Evolutionary conservation across 2,888 invertebrate genomes (phyloP), one percentile per base, ranked within the genome.

Genomic region (Luffia ferchaultella): DNA sequence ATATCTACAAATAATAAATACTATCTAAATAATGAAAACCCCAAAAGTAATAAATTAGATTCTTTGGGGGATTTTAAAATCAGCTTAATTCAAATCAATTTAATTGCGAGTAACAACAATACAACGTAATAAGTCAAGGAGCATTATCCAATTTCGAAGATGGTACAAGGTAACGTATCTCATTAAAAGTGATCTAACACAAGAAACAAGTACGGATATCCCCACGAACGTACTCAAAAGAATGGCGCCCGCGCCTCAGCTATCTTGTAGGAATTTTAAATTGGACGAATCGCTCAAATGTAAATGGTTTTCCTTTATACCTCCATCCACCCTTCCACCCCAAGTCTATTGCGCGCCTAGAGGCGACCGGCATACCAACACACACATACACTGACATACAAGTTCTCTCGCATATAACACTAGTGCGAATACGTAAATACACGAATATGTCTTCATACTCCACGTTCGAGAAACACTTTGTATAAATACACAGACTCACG

Each of bases 261-360:
- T 80, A 80, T 82, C 83, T 83, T 79, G 80, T 82, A 85, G 82
- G 84, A 85, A 84, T 85, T 85, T 85, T 85, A 85, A 84, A 85
- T 85, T 85, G 85, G 85, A 84, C 84, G 84, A 84, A 85, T 84
- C 84, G 85, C 85, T 84, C 85, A 85, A 84, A 85, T 84, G 85
- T 85, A 85, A 85, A 85, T 84, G 85, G 84, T 83, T 84, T 84
- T 84, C 85, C 83, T 84, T 84, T 85, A 83, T 84, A 76, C 58
- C 82, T 80, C 80, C 82, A 80, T 79, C 82, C 80, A 77, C 78
- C 45, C 76, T 70, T 74, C 70, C 80, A 77, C 74, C 76, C 79
- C 78, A 76, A 77, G 66, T 76, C 79, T 78, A 77, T 78, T 74
- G 78, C 79, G 80, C 79, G 80, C 82, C 82, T 80, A 78, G 79